Evolutionary conservation across 2,888 invertebrate species (phyloP), one percentile per base, ranked within the genome.

Genomic region (Cataglyphis rosenhaueri): DNA sequence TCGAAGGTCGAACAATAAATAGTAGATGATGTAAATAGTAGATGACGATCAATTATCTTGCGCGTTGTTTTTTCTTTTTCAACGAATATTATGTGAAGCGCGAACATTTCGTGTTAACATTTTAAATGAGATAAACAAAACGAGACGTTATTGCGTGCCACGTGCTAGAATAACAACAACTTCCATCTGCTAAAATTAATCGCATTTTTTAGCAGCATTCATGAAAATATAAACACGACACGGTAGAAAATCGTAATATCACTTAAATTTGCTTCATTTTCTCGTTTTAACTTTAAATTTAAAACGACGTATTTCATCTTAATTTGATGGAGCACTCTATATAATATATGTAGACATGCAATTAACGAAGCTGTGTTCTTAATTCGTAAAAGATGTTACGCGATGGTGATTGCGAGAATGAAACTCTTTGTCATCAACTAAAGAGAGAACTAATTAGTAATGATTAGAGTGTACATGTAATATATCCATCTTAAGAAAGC

Each of bases 1-100:
- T 61, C 44, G 83, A 86, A 86, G 84, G 84, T 9, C 82, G 25
- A 64, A 12, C 62, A 83, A 86, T 82, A 86, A 86, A 83, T 84
- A 82, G 71, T 59, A 74, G n/a, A n/a, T 6, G 9, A 25, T 44
- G 32, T 82, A 85, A 86, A 83, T 84, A 82, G 75, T 59, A 74
- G 29, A 38, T 6, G 9, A 25, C 57, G 32, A 18, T 3, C 15
- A 44, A 21, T 48, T 48, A 62, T 6, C 9, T 41, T 52, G 44
- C 32, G 12, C 0, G 18, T 18, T 29, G 29, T 29, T 29, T 35
- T 32, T 32, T 32, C 6, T 35, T 29, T 48, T 29, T 65, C 35
- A 41, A 75, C 9, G 18, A 41, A 25, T 41, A 12, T 74, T 81
- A 21, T 21, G 38, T 4, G 8, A 48, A 48, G 8, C 15, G 15